Percentiles rank a stretch among this genome's conserved stretches.
Conservation (phyloP, 2,113 vertebrate genomes). For the Upupa epops region DNA sequence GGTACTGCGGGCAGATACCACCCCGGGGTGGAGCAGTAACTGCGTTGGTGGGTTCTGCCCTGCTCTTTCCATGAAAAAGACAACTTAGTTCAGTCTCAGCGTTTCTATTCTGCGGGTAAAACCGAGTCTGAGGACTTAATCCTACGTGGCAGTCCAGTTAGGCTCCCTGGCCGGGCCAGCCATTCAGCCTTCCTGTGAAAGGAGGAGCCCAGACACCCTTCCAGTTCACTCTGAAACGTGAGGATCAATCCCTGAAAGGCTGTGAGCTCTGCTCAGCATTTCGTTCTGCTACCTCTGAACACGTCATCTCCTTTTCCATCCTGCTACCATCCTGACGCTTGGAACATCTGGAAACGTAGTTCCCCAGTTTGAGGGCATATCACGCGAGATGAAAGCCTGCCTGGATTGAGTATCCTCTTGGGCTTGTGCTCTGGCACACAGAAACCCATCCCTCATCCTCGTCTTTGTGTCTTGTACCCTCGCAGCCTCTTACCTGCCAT, state of each 20-base stretch:
- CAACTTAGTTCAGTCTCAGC: neutral
- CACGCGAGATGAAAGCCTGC: neutral
- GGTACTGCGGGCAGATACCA: neutral
- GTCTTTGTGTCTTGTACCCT: neutral
- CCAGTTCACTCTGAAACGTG: neutral
- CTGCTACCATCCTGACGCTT: neutral
- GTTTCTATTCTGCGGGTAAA: neutral
- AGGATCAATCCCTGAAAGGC: neutral
- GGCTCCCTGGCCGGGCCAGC: neutral
- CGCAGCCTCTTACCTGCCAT: neutral
- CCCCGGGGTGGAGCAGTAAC: neutral
- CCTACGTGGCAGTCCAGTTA: neutral
- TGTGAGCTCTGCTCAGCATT: neutral
- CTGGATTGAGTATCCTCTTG: neutral
- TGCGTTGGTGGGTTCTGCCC: neutral
- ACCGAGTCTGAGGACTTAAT: neutral
- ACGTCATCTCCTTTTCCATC: neutral
- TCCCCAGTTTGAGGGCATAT: neutral
- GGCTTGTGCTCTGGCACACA: neutral
- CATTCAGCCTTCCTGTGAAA: neutral
- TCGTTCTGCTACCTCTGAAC: neutral
- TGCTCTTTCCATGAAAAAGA: neutral
- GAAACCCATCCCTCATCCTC: neutral
- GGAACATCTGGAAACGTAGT: neutral
- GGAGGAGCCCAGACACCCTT: neutral